A percentile compares a stretch with the other conserved stretches of the same genome.
phyloP scores from a whole-genome alignment of 2,888 invertebrate species.

The Coelopa pilipes region DNA sequence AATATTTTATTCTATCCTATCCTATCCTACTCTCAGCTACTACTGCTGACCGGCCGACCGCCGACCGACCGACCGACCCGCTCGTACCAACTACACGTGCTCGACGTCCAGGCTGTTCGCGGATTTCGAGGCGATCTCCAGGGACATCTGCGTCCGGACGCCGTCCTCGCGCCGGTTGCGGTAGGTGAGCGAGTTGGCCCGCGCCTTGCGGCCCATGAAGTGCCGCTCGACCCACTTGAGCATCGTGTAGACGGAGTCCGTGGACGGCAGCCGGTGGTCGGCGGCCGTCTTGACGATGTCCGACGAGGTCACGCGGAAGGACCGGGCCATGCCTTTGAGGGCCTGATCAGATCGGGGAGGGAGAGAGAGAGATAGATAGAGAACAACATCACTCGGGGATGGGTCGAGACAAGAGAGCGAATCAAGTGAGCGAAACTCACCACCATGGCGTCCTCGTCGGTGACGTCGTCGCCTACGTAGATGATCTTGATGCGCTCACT shows the following conservation, averaged over 20 bases:
- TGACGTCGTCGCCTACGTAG: slow-evolving; percentile 88
- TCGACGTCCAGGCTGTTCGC: slow-evolving; percentile 60
- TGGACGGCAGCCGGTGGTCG: slow-evolving; percentile 85
- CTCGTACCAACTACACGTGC: slow-evolving; percentile 49
- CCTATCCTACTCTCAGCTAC: not conserved
- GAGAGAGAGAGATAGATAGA: not conserved
- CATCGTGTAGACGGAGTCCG: slow-evolving; percentile 89
- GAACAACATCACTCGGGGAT: not conserved
- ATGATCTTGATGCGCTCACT: slow-evolving; percentile 89
- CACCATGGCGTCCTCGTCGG: slow-evolving; percentile 92
- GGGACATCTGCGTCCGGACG: slow-evolving; percentile 83
- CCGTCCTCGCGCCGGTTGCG: slow-evolving; percentile 75
- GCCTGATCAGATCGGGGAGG: slow-evolving; percentile 70
- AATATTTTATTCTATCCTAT: not conserved
- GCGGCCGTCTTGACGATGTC: slow-evolving; percentile 87
- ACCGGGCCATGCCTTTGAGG: slow-evolving; percentile 91
- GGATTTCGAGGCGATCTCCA: slow-evolving; percentile 67
- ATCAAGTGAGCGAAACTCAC: slow-evolving; percentile 67
- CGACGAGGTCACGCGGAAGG: slow-evolving; percentile 88
- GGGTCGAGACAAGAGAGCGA: too few relatives aligned
- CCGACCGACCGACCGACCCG: not conserved
- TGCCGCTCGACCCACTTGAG: slow-evolving; percentile 91
- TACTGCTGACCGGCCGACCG: not conserved
- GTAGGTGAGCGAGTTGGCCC: slow-evolving; percentile 76
- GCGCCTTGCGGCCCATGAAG: slow-evolving; percentile 81